Evolutionary conservation across 1,140 invertebrate genomes (phyloP).

Genomic region (Dendrolimus punctatus): DNA sequence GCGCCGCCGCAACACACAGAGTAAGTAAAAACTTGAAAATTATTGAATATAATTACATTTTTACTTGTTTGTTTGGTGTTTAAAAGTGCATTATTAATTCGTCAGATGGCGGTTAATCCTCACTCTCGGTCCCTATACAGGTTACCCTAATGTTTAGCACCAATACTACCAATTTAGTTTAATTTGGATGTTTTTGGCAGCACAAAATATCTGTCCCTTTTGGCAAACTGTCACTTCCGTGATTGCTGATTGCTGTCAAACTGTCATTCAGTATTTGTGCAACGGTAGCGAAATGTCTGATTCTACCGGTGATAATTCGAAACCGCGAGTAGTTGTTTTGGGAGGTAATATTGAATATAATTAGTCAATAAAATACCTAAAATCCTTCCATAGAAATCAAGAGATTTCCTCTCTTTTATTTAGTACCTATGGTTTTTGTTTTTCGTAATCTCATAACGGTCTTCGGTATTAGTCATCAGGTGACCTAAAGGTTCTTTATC

Average conservation of each 20-base stretch:
- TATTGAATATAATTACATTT: too few relatives aligned
- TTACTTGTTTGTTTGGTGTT: too few relatives aligned
- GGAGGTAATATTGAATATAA: slow-evolving; percentile 49
- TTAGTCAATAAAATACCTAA: background rate
- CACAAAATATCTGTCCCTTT: too few relatives aligned
- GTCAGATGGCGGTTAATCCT: too few relatives aligned
- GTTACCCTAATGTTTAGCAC: too few relatives aligned
- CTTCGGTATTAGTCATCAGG: slow-evolving; percentile 57
- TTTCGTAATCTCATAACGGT: slow-evolving; percentile 53
- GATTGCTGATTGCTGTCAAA: slow-evolving; percentile 17
- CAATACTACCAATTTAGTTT: too few relatives aligned
- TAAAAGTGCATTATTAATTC: too few relatives aligned
- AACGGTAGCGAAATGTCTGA: slow-evolving; percentile 58
- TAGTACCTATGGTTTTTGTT: slow-evolving; percentile 2
- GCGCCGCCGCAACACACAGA: too few relatives aligned
- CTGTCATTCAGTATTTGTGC: slow-evolving; percentile 48
- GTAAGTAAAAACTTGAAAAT: too few relatives aligned
- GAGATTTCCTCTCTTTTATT: background rate
- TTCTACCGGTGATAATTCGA: slow-evolving; percentile 60
- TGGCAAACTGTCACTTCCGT: slow-evolving; percentile 3
- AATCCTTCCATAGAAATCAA: background rate
- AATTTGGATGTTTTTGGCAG: too few relatives aligned
- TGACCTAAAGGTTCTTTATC: slow-evolving; percentile 39
- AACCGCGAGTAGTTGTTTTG: slow-evolving; percentile 59
- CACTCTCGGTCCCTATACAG: too few relatives aligned